These are phyloP conservation scores for Eunapius fragilis DNA, from an alignment of 37 sponge, comb jelly and placozoan species.

Conservation along the genomic window DNA sequence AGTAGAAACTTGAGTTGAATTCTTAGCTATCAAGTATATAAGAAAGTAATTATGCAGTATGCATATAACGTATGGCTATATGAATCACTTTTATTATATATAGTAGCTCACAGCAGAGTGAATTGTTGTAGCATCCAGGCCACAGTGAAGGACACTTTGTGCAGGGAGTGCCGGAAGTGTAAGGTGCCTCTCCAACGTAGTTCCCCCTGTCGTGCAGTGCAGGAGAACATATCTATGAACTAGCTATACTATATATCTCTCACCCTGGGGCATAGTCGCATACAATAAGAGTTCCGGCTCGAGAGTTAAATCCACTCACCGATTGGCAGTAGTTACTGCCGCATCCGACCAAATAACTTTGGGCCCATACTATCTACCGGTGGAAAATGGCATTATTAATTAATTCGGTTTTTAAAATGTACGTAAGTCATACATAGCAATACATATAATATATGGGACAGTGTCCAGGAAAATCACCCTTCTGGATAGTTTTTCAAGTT, in stretches of 20 bases:
- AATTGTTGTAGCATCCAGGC: background rate
- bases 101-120: background rate
- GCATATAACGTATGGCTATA: background rate
- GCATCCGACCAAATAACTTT: conserved; percentile 8
- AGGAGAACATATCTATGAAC: too few species aligned
- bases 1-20: too few species aligned
- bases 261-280: conserved; percentile 48
- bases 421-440: too few species aligned
- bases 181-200: background rate
- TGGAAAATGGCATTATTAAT: too few species aligned
- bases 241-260: background rate
- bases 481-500: too few species aligned
- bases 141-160: background rate
- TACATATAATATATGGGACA: too few species aligned
- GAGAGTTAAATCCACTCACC: background rate
- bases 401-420: too few species aligned
- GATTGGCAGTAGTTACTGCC: conserved; percentile 12
- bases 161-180: background rate
- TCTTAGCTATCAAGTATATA: too few species aligned
- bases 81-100: too few species aligned
- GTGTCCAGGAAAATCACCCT: too few species aligned
- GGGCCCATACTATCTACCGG: conserved; percentile 16
- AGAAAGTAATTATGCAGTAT: background rate
- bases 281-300: background rate
- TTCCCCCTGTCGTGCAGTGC: background rate